Conservation (phyloP, 1,140 invertebrate species). For the Planococcus citri region DNA sequence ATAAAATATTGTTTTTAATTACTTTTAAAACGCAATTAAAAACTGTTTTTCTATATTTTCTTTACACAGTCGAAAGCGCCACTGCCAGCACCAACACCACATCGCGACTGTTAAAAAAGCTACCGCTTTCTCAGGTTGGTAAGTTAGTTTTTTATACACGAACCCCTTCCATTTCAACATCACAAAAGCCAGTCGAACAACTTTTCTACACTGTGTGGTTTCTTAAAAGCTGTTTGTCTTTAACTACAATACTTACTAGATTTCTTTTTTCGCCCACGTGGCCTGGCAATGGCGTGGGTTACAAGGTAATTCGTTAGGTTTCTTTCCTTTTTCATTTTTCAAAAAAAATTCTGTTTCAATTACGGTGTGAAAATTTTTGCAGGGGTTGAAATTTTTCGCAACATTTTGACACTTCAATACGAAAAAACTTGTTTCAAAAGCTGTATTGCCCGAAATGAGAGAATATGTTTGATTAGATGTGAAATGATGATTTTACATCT, state of each 20-base stretch:
- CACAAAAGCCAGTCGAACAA: not conserved
- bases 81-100: too few relatives aligned
- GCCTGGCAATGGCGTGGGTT: too few relatives aligned
- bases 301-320: too few relatives aligned
- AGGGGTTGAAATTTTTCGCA: too few relatives aligned
- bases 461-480: too few relatives aligned
- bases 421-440: too few relatives aligned
- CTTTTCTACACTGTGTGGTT: not conserved
- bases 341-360: too few relatives aligned
- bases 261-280: not conserved
- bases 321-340: too few relatives aligned
- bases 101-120: not conserved
- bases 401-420: too few relatives aligned
- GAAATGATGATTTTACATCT: too few relatives aligned
- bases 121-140: not conserved
- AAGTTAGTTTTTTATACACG: not conserved
- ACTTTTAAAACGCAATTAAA: constrained; percentile 4
- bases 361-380: too few relatives aligned
- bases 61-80: not conserved
- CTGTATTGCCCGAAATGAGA: too few relatives aligned
- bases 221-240: not conserved
- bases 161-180: not conserved
- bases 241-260: not conserved
- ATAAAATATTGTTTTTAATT: constrained; percentile 9
- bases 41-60: not conserved